Evolutionary conservation across 1,140 invertebrate genomes (phyloP), one percentile per base, ranked within the genome.

Genomic region (Lutraria rhynchaena): DNA sequence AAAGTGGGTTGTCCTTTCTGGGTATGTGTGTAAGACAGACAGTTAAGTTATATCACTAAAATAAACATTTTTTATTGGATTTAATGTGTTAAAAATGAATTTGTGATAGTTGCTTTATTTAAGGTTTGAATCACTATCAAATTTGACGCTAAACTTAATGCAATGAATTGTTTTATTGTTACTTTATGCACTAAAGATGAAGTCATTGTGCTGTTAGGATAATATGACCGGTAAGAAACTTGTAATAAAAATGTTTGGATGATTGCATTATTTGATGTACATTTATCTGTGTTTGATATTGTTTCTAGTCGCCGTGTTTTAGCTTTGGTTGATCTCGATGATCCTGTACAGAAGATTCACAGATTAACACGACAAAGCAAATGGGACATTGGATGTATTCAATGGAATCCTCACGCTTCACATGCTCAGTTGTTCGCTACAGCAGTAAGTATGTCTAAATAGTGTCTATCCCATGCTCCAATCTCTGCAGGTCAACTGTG

Each of bases 381-480:
- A 94, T 98, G 97, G 93, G 97, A 98, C 91, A 96, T 98, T 13
- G 96, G 96, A 9, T 95, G 96, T 61, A 96, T 97, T 0, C 97
- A 98, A 93, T 99, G 97, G 96, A 98, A 97, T 93, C 97, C 96
- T 15, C 96, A 95, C 57, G 92, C 95, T 57, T 93, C 95, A 44
- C 95, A 96, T 83, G 95, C 95, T 88, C 95, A 97, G 90, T 93
- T 96, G 17, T 97, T 97, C 93, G 97, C 97, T 41, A 96, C 98
- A 87, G 96, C 97, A 73, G 97, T 98, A 93, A 95, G 95, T 93
- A 41, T 22, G 49, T 7, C n/a, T n/a, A n/a, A n/a, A n/a, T n/a
- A n/a, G n/a, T n/a, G n/a, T n/a, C n/a, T n/a, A n/a, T n/a, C n/a
- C n/a, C n/a, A n/a, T n/a, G n/a, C n/a, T n/a, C n/a, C n/a, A n/a